Evolutionary conservation across 2,888 invertebrate species (phyloP).

Genomic region (Cephus spinipes): DNA sequence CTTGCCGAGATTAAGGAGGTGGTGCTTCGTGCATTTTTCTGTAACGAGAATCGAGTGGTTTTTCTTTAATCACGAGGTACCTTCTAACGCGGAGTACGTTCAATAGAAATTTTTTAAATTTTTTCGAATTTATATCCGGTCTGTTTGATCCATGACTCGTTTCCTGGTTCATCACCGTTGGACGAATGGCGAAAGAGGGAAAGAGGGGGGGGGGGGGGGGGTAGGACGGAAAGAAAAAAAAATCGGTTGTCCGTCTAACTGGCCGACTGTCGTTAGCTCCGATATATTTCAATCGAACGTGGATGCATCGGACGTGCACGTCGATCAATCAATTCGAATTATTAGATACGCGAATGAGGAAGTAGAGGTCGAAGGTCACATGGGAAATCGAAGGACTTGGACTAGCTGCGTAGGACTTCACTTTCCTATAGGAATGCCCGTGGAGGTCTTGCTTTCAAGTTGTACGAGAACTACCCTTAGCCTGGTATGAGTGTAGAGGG

Average conservation of each 20-base stretch:
- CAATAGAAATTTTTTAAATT: neutral
- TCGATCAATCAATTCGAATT: conserved; percentile 36
- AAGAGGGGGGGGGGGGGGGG: neutral
- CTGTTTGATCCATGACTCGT: neutral
- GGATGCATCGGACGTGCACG: conserved; percentile 14
- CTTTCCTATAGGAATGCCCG: conserved; percentile 30
- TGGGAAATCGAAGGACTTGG: conserved; percentile 37
- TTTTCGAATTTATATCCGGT: neutral
- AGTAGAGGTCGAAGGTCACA: conserved; percentile 27
- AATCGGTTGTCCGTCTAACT: neutral
- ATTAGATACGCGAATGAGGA: conserved; percentile 27
- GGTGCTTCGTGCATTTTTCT: neutral
- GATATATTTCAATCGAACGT: neutral
- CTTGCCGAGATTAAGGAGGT: neutral
- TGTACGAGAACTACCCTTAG: neutral
- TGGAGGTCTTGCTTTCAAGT: neutral
- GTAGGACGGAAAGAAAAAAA: neutral
- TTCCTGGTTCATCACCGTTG: neutral
- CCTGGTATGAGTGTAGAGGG: neutral
- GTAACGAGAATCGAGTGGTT: neutral
- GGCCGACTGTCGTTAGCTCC: neutral
- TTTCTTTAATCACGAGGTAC: neutral
- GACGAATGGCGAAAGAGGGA: neutral
- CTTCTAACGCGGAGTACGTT: neutral
- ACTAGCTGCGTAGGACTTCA: conserved; percentile 21